Base-by-base conservation (phyloP, 2,113 vertebrate species). In the Vicugna pacos region DNA sequence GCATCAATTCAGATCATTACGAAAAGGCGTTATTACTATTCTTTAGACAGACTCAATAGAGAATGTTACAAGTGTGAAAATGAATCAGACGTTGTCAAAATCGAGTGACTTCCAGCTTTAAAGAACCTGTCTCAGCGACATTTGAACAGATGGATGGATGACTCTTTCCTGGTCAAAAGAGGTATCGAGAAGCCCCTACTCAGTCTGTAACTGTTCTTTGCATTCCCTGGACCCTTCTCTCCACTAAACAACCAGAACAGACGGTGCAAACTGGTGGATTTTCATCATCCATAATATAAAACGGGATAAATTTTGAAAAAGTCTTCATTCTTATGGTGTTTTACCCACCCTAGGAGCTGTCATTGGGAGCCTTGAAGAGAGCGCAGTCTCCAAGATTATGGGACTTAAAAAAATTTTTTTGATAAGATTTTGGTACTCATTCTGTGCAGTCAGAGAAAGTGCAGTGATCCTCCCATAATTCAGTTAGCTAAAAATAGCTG, bases 31-130 rank as follows among this genome's bases (percentile, higher is more conserved):
- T 56, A 58, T 84, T 46, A 58, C 38, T 80, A 46, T 75, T 91
- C 19, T 93, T 89, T 84, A 91, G 38, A 30, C 73, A 62, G 30
- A 94, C 7, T 32, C 35, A 76, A 58, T 48, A 89, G n/a, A 77
- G 46, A 91, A 86, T 89, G 65, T 17, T 60, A 16, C 16, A 60
- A 32, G 35, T 76, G 17, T 62, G 30, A 70, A 89, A 72, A 93
- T 50, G 58, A 94, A 52, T 77, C 60, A 92, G 42, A 48, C n/a
- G 83, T 87, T 79, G 82, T 93, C 67, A 67, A 82, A 95, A 79
- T 93, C 28, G 24, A 93, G 65, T 89, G 26, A 89, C 52, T 82
- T 89, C 50, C 42, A 91, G 65, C 50, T 72, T 70, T 56, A 26
- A 91, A 91, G n/a, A 89, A 64, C 48, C 19, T 50, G 12, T 69